phyloP scores from a whole-genome alignment of 2,888 invertebrate genomes.

The Cancer borealis region DNA sequence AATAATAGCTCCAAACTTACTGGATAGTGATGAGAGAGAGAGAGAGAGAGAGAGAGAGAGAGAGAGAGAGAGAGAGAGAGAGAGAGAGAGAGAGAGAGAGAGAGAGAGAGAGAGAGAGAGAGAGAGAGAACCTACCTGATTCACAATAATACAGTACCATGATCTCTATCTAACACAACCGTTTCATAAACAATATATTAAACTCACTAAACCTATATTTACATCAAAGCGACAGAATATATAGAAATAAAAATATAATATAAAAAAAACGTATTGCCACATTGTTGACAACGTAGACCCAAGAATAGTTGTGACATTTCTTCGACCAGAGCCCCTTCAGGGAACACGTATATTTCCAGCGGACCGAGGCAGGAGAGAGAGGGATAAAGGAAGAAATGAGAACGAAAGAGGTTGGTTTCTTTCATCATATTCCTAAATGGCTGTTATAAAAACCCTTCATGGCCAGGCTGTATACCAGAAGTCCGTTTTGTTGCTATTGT shows the following conservation, averaged over 20 bases:
- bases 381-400: background rate
- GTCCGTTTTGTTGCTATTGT: background rate
- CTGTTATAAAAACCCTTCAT: background rate
- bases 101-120: background rate
- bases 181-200: no score
- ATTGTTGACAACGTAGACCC: background rate
- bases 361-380: background rate
- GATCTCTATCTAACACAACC: no score
- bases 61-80: slow-evolving; percentile 32
- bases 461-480: background rate
- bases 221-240: no score
- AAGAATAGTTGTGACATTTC: slow-evolving; percentile 15
- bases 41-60: slow-evolving; percentile 32
- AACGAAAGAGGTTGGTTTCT: background rate
- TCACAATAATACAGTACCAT: no score
- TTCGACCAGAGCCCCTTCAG: slow-evolving; percentile 21
- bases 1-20: background rate
- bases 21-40: background rate
- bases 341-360: background rate
- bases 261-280: background rate
- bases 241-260: background rate
- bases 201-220: no score
- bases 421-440: background rate
- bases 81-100: slow-evolving; percentile 27
- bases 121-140: no score